A percentile compares a stretch with the other conserved stretches of the same genome.
Evolutionary conservation across 2,888 invertebrate genomes (phyloP).

Genomic region (Drosophila mulleri): DNA sequence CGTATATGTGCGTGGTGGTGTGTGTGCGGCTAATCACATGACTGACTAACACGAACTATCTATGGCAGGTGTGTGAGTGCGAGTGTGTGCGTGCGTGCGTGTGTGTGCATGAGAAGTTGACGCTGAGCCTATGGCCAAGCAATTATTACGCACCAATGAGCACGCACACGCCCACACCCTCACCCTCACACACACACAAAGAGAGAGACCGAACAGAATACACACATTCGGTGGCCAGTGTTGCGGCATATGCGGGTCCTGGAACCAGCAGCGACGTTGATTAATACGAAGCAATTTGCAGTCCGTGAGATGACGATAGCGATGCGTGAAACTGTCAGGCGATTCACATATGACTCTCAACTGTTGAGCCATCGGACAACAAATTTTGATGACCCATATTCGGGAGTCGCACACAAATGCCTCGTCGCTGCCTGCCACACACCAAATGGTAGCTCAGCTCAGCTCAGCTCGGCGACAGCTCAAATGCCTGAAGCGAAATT

Average conservation of each 20-base stretch:
- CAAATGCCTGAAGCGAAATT: constrained; percentile 12
- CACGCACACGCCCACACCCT: constrained; percentile 32
- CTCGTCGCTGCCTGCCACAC: neutral
- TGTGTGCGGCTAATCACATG: constrained; percentile 70
- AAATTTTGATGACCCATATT: constrained; percentile 51
- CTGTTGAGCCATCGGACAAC: constrained; percentile 49
- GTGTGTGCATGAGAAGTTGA: constrained; percentile 33
- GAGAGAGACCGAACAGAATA: constrained; percentile 48
- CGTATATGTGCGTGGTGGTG: constrained; percentile 22
- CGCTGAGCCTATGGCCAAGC: constrained; percentile 66
- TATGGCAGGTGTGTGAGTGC: constrained; percentile 26
- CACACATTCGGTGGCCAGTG: constrained; percentile 50
- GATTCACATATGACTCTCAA: constrained; percentile 52
- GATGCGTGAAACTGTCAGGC: constrained; percentile 68
- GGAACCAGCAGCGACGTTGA: constrained; percentile 55
- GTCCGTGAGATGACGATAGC: constrained; percentile 26
- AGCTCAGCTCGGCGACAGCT: constrained; percentile 6
- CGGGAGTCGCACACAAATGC: constrained; percentile 37
- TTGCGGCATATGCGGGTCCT: constrained; percentile 54
- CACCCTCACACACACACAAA: neutral
- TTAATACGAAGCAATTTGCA: constrained; percentile 71
- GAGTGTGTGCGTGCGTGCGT: constrained; percentile 8
- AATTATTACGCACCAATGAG: constrained; percentile 75
- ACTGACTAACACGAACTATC: constrained; percentile 64
- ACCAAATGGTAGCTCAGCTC: constrained; percentile 22